phyloP scores from a whole-genome alignment of 2,888 invertebrate genomes.

The Orchesellides sinensis region DNA sequence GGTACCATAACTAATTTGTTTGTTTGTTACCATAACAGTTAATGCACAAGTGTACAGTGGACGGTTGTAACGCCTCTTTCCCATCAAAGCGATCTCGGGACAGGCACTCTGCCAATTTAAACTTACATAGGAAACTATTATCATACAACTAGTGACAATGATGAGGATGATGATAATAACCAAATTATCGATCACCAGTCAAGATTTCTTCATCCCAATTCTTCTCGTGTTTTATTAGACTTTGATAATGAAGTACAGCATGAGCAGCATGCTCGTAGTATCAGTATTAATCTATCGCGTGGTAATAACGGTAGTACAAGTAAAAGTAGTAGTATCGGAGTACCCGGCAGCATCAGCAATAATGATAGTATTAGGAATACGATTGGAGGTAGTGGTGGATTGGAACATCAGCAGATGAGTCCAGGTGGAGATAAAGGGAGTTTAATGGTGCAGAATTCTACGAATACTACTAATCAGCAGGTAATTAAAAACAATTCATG shows the following conservation, averaged over 20 bases:
- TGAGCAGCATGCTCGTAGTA: conserved; percentile 4
- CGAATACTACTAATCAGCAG: background rate
- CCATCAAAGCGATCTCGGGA: conserved; percentile 95
- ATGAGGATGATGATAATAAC: conserved; percentile 19
- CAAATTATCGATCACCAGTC: no score
- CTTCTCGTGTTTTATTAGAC: no score
- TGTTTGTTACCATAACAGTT: no score
- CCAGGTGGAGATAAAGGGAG: no score
- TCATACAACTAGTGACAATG: conserved; percentile 79
- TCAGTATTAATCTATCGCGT: conserved; percentile 11
- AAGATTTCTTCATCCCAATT: no score
- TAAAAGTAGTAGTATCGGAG: conserved; percentile 1
- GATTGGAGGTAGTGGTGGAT: no score
- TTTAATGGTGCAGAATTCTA: no score
- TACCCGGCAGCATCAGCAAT: no score
- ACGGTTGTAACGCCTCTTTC: conserved; percentile 96
- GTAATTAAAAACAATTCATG: background rate
- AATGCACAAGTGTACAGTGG: conserved; percentile 96
- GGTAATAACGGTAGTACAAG: background rate
- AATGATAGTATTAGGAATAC: no score
- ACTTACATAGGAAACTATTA: conserved; percentile 92
- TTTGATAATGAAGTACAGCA: no score
- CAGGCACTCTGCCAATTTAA: conserved; percentile 90
- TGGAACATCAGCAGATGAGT: no score
- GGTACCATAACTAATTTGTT: background rate